These are phyloP conservation scores for Episyrphus balteatus DNA, from an alignment of 1,140 invertebrate species.

Conservation along the genomic window DNA sequence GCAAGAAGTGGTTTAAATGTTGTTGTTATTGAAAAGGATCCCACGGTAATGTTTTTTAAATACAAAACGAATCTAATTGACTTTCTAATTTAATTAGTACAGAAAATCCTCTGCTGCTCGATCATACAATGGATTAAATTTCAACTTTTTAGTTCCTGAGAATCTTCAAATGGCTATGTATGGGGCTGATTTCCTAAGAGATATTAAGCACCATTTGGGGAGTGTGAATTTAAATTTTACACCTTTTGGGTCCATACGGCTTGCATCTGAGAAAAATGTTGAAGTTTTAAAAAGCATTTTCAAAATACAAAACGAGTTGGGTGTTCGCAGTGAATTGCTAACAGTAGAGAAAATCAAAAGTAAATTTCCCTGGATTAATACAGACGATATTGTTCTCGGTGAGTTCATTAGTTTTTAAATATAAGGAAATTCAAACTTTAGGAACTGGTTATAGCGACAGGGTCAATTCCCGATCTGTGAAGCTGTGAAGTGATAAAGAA, in stretches of 20 bases:
- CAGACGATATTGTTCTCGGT: constrained; percentile 68
- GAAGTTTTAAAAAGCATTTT: constrained; percentile 62
- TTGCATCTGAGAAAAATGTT: constrained; percentile 67
- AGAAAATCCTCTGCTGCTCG: constrained; percentile 60
- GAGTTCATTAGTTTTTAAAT: constrained; percentile 15
- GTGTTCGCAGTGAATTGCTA: constrained; percentile 70
- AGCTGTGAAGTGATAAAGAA: too few relatives aligned
- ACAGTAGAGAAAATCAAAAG: constrained; percentile 51
- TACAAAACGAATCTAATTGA: neutral
- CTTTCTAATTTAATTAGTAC: constrained; percentile 52
- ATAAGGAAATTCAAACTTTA: neutral
- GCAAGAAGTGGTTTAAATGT: constrained; percentile 56
- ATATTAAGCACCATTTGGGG: constrained; percentile 60
- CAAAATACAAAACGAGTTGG: constrained; percentile 67
- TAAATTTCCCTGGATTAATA: constrained; percentile 88
- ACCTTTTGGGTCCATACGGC: constrained; percentile 77
- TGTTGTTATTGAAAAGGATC: constrained; percentile 81
- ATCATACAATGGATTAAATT: constrained; percentile 75
- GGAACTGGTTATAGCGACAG: neutral
- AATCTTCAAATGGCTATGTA: constrained; percentile 88
- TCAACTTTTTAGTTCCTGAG: constrained; percentile 89
- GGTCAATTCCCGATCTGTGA: too few relatives aligned
- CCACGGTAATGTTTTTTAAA: constrained; percentile 48
- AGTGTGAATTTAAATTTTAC: constrained; percentile 72
- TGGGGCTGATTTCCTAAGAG: constrained; percentile 81